Evolutionary conservation across 64 coral and sea anemone genomes (phyloP).

Genomic region (Anthopleura sola): DNA sequence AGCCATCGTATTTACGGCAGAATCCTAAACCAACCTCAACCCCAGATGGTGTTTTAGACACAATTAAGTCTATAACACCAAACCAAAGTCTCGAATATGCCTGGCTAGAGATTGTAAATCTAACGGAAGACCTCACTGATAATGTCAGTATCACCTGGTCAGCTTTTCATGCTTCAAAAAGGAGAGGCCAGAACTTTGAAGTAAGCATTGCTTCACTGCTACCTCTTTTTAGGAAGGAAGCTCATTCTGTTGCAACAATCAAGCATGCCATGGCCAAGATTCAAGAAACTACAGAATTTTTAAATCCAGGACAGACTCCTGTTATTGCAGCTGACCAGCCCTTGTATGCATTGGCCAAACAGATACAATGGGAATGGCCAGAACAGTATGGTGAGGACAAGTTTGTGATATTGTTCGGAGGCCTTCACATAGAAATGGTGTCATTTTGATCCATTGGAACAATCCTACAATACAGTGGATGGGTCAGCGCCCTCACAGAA

Average conservation of each 20-base stretch:
- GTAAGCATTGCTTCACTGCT: not conserved
- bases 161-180: not conserved
- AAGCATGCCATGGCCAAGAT: conserved; percentile 43
- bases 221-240: conserved; percentile 32
- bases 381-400: conserved; percentile 9
- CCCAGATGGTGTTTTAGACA: not conserved
- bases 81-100: not conserved
- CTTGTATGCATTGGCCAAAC: conserved; percentile 16
- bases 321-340: conserved; percentile 29
- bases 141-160: conserved; percentile 12
- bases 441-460: not conserved
- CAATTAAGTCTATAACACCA: not conserved
- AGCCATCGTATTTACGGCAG: not conserved
- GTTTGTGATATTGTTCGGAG: too few relatives aligned
- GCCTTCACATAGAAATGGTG: not conserved
- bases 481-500: not conserved
- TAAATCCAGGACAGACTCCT: conserved; percentile 32
- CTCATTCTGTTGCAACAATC: conserved; percentile 13
- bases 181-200: not conserved
- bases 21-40: not conserved
- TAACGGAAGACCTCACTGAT: not conserved
- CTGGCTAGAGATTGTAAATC: not conserved
- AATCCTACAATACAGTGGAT: conserved; percentile 15
- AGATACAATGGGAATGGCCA: conserved; percentile 10
- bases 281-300: not conserved